Conservation (phyloP, 2,888 invertebrate species). For the Pandemis heparana region DNA sequence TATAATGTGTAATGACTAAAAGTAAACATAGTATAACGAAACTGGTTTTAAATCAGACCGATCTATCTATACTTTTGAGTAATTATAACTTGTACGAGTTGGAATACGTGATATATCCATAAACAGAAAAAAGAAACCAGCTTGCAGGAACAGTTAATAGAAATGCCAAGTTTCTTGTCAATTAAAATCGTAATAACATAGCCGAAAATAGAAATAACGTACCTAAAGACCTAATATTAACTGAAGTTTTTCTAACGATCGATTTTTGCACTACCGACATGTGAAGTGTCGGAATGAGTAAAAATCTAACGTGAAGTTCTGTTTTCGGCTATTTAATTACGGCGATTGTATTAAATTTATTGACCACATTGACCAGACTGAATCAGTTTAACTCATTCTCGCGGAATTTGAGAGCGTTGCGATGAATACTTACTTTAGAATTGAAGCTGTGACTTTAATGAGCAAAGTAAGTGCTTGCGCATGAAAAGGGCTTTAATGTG, state of each 20-base stretch:
- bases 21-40: too few species aligned
- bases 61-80: too few species aligned
- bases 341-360: slow-evolving; percentile 17
- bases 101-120: not conserved
- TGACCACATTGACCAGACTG: slow-evolving; percentile 22
- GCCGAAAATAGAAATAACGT: slow-evolving; percentile 2
- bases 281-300: not conserved
- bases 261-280: not conserved
- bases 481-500: slow-evolving; percentile 11
- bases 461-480: not conserved
- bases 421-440: not conserved
- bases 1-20: too few species aligned
- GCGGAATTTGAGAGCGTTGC: not conserved
- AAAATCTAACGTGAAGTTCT: slow-evolving; percentile 10
- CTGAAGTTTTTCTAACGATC: not conserved
- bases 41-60: too few species aligned
- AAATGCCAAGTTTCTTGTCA: slow-evolving; percentile 1
- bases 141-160: slow-evolving; percentile 12
- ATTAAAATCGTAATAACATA: slow-evolving; percentile 4
- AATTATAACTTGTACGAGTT: too few species aligned
- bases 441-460: not conserved
- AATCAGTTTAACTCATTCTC: not conserved
- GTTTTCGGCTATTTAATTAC: slow-evolving; percentile 20
- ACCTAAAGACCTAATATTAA: not conserved
- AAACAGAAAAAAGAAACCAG: not conserved